phyloP scores from a whole-genome alignment of 2,113 vertebrate species.

The Clinocottus analis region DNA sequence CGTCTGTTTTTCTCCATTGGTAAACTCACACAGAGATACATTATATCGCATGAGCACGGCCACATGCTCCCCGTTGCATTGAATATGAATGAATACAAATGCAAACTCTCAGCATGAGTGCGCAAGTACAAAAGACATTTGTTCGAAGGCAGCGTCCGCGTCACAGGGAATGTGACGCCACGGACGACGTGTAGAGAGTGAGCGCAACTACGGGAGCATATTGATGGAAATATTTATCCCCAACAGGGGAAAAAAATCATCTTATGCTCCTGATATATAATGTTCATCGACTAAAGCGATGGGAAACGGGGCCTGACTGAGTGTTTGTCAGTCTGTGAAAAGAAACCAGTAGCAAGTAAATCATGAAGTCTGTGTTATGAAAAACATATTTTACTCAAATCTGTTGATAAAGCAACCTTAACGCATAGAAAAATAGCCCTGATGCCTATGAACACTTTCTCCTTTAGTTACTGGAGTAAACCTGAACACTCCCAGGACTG shows the following conservation, averaged over 20 bases:
- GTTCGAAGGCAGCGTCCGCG: slow-evolving; percentile 54
- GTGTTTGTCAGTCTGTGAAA: slow-evolving; percentile 28
- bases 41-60: slow-evolving; percentile 24
- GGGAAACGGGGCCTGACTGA: background rate
- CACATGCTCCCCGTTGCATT: slow-evolving; percentile 32
- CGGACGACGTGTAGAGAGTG: slow-evolving; percentile 56
- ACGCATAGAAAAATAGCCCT: slow-evolving; percentile 2
- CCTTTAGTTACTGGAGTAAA: slow-evolving; percentile 57
- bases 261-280: slow-evolving; percentile 31
- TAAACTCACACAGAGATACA: slow-evolving; percentile 22
- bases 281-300: slow-evolving; percentile 7
- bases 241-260: slow-evolving; percentile 10
- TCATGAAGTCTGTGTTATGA: background rate
- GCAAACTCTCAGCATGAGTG: slow-evolving; percentile 59
- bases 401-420: slow-evolving; percentile 13
- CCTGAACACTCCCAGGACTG: slow-evolving; percentile 60
- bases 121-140: slow-evolving; percentile 52
- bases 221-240: slow-evolving; percentile 49
- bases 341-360: slow-evolving; percentile 1
- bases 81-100: slow-evolving; percentile 71
- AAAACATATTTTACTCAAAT: slow-evolving; percentile 16
- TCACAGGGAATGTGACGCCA: slow-evolving; percentile 44
- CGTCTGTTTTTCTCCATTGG: slow-evolving; percentile 33
- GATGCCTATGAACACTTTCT: slow-evolving; percentile 17
- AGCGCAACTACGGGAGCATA: slow-evolving; percentile 21